These are phyloP conservation scores for Oreotrochilus melanogaster DNA, from an alignment of 2,113 vertebrate genomes.

Conservation along the genomic window DNA sequence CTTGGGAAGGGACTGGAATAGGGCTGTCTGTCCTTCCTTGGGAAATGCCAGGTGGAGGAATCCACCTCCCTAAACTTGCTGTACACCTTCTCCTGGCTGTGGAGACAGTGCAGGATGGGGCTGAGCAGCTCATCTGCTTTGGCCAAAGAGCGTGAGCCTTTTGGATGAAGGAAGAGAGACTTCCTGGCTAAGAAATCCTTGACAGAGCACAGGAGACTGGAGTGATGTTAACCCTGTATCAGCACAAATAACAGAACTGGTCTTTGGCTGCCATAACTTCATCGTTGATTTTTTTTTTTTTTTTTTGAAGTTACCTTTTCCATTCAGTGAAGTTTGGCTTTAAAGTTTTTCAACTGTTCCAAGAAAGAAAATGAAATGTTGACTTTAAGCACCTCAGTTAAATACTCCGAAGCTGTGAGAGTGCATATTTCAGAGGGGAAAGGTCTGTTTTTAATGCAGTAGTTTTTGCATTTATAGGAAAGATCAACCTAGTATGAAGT, in stretches of 20 bases:
- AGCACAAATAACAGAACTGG: background rate
- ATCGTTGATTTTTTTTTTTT: background rate
- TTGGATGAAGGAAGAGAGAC: background rate
- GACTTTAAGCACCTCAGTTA: slow-evolving; percentile 15
- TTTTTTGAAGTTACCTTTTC: slow-evolving; percentile 10
- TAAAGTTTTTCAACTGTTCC: background rate
- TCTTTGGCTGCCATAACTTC: background rate
- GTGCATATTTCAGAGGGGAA: slow-evolving; percentile 5
- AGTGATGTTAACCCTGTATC: background rate
- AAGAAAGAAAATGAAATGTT: slow-evolving; percentile 36
- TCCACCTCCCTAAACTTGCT: background rate
- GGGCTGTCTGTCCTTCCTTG: background rate
- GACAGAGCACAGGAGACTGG: background rate
- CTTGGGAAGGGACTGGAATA: background rate
- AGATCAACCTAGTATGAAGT: slow-evolving; percentile 50
- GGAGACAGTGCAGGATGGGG: background rate
- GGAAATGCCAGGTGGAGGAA: background rate
- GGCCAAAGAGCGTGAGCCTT: background rate
- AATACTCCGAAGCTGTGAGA: slow-evolving; percentile 18
- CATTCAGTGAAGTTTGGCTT: slow-evolving; percentile 1
- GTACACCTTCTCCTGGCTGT: background rate
- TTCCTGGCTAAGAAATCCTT: background rate
- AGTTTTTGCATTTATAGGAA: slow-evolving; percentile 54
- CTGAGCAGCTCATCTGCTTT: background rate
- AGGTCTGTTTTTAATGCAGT: background rate